Evolutionary conservation across 2,888 invertebrate genomes (phyloP).

Genomic region (Imbricaverruca yamaguchii): DNA sequence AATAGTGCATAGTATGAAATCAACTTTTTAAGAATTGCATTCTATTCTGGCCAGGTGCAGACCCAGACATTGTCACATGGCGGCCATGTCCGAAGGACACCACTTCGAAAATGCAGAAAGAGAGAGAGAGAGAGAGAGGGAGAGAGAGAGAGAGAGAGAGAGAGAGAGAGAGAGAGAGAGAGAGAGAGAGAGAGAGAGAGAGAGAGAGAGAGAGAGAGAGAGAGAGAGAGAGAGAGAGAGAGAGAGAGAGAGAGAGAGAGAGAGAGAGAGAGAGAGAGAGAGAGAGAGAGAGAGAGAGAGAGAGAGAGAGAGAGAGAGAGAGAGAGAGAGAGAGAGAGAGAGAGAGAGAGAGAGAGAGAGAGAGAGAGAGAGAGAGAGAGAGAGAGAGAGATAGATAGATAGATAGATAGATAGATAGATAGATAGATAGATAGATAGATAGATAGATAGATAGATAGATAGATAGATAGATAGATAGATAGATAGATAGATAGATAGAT

Average conservation of each 20-base stretch:
- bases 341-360: slow-evolving; percentile 25
- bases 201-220: too few relatives aligned
- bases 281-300: slow-evolving; percentile 23
- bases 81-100: too few relatives aligned
- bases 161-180: too few relatives aligned
- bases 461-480: not conserved
- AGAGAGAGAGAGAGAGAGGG: slow-evolving; percentile 10
- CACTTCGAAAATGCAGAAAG: slow-evolving; percentile 11
- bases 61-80: too few relatives aligned
- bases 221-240: too few relatives aligned
- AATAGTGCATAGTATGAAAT: too few relatives aligned
- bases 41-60: too few relatives aligned
- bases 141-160: not conserved
- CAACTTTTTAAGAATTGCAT: too few relatives aligned
- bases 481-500: not conserved
- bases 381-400: slow-evolving; percentile 18
- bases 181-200: too few relatives aligned
- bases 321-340: slow-evolving; percentile 25
- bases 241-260: not conserved
- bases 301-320: slow-evolving; percentile 23
- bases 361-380: slow-evolving; percentile 25
- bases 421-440: not conserved
- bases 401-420: not conserved
- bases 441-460: not conserved
- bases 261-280: not conserved